These are phyloP conservation scores for Trigoniulus corallinus DNA, from an alignment of 1,140 invertebrate genomes.

Conservation along the genomic window DNA sequence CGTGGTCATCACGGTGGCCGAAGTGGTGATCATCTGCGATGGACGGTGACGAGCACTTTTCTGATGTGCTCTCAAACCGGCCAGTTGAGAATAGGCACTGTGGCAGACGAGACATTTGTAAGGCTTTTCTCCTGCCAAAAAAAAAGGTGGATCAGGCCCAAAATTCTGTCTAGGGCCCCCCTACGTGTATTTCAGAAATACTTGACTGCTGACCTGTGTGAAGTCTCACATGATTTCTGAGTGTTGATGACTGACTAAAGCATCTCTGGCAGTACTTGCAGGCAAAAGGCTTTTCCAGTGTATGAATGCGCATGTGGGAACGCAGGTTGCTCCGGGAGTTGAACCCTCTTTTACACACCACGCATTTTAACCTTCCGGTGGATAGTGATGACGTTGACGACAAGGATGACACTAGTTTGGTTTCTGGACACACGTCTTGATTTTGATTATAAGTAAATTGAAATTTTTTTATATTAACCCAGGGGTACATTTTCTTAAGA, in stretches of 20 bases:
- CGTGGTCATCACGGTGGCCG: too few relatives aligned
- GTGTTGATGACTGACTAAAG: slow-evolving; percentile 17
- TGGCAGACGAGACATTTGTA: slow-evolving; percentile 20
- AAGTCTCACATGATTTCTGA: slow-evolving; percentile 22
- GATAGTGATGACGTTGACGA: neutral
- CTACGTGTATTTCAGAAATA: too few relatives aligned
- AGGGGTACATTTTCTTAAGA: neutral
- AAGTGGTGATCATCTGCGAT: too few relatives aligned
- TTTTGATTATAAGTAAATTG: neutral
- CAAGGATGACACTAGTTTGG: neutral
- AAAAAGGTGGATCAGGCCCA: too few relatives aligned
- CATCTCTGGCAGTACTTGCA: slow-evolving; percentile 29
- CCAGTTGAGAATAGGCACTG: slow-evolving; percentile 24
- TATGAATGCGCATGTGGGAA: slow-evolving; percentile 23
- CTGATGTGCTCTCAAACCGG: slow-evolving; percentile 24
- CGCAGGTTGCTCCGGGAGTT: slow-evolving; percentile 16
- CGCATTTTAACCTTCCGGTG: slow-evolving; percentile 1
- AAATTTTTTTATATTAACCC: neutral
- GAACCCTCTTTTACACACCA: slow-evolving; percentile 10
- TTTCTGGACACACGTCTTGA: neutral
- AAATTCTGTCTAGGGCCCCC: too few relatives aligned
- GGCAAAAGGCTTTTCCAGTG: slow-evolving; percentile 32
- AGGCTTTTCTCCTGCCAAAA: slow-evolving; percentile 22
- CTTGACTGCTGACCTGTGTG: slow-evolving; percentile 27
- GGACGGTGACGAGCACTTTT: slow-evolving; percentile 22